phyloP scores from a whole-genome alignment of 2,113 vertebrate genomes.

The Eurypyga helias region DNA sequence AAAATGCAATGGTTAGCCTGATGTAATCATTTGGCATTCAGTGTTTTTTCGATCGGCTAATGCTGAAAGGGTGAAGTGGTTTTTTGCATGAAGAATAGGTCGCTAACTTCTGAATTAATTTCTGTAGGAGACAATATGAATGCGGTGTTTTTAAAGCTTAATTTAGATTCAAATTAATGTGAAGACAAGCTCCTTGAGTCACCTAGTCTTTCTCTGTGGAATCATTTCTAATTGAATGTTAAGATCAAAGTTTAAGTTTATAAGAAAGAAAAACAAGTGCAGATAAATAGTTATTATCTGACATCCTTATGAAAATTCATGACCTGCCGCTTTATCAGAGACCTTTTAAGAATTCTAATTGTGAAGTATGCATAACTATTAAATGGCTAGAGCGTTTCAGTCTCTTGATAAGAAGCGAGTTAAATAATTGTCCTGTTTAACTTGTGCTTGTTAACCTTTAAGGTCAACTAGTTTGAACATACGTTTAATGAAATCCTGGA shows the following conservation, averaged over 20 bases:
- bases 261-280: constrained; percentile 86
- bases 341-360: constrained; percentile 83
- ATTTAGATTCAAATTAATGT: constrained; percentile 62
- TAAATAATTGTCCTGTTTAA: constrained; percentile 90
- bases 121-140: constrained; percentile 17
- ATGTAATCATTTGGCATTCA: constrained; percentile 19
- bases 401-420: constrained; percentile 86
- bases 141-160: constrained; percentile 52
- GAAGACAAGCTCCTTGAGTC: constrained; percentile 59
- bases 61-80: neutral
- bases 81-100: constrained; percentile 15
- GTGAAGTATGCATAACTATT: constrained; percentile 81
- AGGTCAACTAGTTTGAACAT: constrained; percentile 92
- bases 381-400: constrained; percentile 74
- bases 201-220: constrained; percentile 73
- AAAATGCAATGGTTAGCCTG: constrained; percentile 19
- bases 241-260: constrained; percentile 87
- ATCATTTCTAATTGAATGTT: constrained; percentile 83
- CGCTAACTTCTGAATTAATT: constrained; percentile 51
- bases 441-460: constrained; percentile 91
- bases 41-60: neutral
- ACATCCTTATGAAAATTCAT: constrained; percentile 84
- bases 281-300: constrained; percentile 85
- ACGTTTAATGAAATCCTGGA: constrained; percentile 90
- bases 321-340: constrained; percentile 78